Conservation (phyloP, 1,140 invertebrate genomes). For the Lepidotrigona ventralis region DNA sequence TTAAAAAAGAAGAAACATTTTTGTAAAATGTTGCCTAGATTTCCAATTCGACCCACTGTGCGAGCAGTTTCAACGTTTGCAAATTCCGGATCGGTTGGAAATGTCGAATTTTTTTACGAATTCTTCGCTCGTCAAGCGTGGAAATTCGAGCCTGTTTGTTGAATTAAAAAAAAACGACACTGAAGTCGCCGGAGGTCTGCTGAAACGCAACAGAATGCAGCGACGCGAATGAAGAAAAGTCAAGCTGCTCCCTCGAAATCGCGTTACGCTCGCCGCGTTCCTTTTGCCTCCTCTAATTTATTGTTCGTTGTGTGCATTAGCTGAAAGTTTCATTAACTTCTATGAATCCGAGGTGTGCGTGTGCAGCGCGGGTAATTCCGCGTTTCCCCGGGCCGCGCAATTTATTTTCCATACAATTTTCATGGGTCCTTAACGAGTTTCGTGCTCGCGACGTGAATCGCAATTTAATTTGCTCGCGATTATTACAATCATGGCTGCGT, state of each 20-base stretch:
- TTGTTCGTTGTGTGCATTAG: slow-evolving; percentile 53
- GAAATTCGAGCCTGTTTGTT: not conserved
- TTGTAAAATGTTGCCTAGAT: no score
- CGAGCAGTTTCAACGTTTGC: no score
- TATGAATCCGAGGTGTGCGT: slow-evolving; percentile 49
- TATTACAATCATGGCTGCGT: slow-evolving; percentile 16
- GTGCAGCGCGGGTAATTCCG: slow-evolving; percentile 39
- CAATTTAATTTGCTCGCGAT: slow-evolving; percentile 44
- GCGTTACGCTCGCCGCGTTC: not conserved
- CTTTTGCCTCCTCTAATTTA: slow-evolving; percentile 25
- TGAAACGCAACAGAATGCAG: not conserved
- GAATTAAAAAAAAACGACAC: not conserved
- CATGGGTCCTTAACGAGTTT: slow-evolving; percentile 68
- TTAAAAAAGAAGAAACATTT: no score
- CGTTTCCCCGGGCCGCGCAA: slow-evolving; percentile 51
- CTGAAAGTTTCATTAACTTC: slow-evolving; percentile 67
- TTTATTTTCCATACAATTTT: slow-evolving; percentile 69
- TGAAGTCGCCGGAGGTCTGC: not conserved
- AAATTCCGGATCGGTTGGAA: no score
- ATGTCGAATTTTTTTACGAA: no score
- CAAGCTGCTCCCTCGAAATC: not conserved
- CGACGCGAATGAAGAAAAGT: not conserved
- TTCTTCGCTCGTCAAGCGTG: not conserved
- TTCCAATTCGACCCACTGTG: no score
- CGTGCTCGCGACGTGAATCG: slow-evolving; percentile 37